Conservation (phyloP, 1,140 invertebrate genomes). For the Caenorhabditis remanei region DNA sequence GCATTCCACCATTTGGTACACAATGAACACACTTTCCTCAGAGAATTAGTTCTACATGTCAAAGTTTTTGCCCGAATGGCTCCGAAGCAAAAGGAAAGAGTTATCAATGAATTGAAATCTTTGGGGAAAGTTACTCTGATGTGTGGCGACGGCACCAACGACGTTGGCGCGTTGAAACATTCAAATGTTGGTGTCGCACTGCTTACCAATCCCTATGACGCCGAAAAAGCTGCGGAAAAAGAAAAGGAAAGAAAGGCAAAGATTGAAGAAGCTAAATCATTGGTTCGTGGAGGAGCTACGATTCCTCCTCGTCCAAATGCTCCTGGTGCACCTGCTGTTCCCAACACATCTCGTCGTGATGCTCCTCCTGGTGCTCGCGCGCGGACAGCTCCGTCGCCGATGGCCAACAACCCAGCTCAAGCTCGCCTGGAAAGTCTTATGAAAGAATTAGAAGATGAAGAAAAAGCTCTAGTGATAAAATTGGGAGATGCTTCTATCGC, state of each 20-base stretch:
- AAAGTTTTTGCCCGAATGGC: slow-evolving; percentile 92
- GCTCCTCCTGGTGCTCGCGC: slow-evolving; percentile 63
- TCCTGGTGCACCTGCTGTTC: slow-evolving; percentile 20
- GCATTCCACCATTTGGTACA: slow-evolving; percentile 85
- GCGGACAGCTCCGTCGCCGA: background rate
- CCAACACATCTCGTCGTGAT: slow-evolving; percentile 58
- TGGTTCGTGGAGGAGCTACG: slow-evolving; percentile 14
- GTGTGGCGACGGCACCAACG: slow-evolving; percentile 99
- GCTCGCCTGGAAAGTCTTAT: slow-evolving; percentile 84
- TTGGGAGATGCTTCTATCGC: slow-evolving; percentile 98
- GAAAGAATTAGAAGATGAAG: slow-evolving; percentile 92
- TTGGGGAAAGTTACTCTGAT: slow-evolving; percentile 92
- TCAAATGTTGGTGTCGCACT: slow-evolving; percentile 95
- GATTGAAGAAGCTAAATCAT: slow-evolving; percentile 55
- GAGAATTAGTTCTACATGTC: slow-evolving; percentile 86
- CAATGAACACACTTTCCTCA: slow-evolving; percentile 82
- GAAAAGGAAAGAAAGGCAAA: slow-evolving; percentile 77
- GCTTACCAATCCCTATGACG: slow-evolving; percentile 87
- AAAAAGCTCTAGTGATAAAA: slow-evolving; percentile 89
- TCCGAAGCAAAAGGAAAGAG: slow-evolving; percentile 95
- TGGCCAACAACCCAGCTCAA: slow-evolving; percentile 65
- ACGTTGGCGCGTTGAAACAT: slow-evolving; percentile 99
- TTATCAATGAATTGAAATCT: slow-evolving; percentile 89
- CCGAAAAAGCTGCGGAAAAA: slow-evolving; percentile 75
- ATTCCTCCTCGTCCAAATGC: slow-evolving; percentile 8